A percentile compares a stretch with the other conserved stretches of the same genome.
phyloP scores from a whole-genome alignment of 2,113 vertebrate genomes.

The Tapirus terrestris region DNA sequence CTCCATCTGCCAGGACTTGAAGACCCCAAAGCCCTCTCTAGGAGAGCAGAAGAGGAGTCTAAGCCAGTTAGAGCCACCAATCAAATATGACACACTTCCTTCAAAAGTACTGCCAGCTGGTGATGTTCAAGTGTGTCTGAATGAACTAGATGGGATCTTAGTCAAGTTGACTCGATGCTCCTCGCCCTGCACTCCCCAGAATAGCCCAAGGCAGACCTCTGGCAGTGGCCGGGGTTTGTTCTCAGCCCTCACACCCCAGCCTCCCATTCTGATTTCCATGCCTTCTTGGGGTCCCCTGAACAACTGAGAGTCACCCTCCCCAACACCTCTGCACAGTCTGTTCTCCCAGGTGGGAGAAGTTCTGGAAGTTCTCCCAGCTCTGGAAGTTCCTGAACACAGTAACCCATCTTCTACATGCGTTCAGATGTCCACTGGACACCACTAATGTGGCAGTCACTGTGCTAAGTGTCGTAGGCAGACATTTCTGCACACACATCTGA shows the following conservation, averaged over 20 bases:
- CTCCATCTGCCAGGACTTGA: background rate
- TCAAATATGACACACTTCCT: background rate
- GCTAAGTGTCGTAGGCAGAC: accelerated
- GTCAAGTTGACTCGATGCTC: background rate
- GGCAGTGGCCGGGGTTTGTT: background rate
- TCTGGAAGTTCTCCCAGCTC: too few relatives aligned
- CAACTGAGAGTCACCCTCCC: background rate
- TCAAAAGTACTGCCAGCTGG: background rate
- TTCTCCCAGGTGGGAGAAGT: background rate
- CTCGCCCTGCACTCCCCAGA: background rate
- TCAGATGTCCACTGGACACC: background rate
- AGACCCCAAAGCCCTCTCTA: background rate
- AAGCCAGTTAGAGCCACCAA: background rate
- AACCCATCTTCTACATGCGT: background rate
- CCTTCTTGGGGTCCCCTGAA: background rate
- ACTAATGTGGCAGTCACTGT: background rate
- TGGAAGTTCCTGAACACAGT: background rate
- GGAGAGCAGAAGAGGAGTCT: background rate
- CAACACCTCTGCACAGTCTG: background rate
- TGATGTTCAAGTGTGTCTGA: background rate
- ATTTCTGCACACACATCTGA: background rate
- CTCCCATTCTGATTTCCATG: background rate
- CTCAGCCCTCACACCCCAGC: background rate
- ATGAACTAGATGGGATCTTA: background rate
- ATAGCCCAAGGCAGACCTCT: too few relatives aligned